These are phyloP conservation scores for Microtus californicus DNA, from an alignment of 2,797 vertebrate species.

Conservation along the genomic window DNA sequence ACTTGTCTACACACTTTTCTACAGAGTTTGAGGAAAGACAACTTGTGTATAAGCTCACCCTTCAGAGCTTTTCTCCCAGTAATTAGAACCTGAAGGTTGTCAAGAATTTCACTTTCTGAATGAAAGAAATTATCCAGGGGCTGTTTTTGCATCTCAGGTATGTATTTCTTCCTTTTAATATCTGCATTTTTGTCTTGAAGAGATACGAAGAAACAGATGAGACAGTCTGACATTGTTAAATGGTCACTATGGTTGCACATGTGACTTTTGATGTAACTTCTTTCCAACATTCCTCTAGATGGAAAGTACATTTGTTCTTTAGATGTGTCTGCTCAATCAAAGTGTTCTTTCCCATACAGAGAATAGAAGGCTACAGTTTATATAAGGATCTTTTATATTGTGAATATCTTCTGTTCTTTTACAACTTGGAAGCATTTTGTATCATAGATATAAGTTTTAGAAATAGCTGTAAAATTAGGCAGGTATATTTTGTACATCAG, in stretches of 20 bases:
- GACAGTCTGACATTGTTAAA: not conserved
- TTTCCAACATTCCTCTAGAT: conserved; percentile 5
- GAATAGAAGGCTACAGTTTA: not conserved
- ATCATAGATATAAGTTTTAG: not conserved
- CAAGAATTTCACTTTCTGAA: not conserved
- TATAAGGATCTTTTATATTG: not conserved
- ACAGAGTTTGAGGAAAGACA: not conserved
- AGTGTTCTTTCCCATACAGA: conserved; percentile 2
- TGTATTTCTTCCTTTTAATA: not conserved
- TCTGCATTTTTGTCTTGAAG: conserved; percentile 50
- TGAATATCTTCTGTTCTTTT: not conserved
- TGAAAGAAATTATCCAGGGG: not conserved
- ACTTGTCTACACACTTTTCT: not conserved
- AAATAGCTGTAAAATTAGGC: not conserved
- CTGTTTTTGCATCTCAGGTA: conserved; percentile 32
- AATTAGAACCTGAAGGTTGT: conserved; percentile 29
- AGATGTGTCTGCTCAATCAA: conserved; percentile 10
- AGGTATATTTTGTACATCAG: not conserved
- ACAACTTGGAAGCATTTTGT: not conserved
- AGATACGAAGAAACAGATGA: not conserved
- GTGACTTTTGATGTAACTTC: conserved; percentile 14
- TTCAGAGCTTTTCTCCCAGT: not conserved
- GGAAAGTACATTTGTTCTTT: conserved; percentile 47
- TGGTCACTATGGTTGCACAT: conserved; percentile 5
- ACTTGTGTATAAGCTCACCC: not conserved